Evolutionary conservation across 2,888 invertebrate species (phyloP), one percentile per base, ranked within the genome.

Genomic region (Conomelus anceps): DNA sequence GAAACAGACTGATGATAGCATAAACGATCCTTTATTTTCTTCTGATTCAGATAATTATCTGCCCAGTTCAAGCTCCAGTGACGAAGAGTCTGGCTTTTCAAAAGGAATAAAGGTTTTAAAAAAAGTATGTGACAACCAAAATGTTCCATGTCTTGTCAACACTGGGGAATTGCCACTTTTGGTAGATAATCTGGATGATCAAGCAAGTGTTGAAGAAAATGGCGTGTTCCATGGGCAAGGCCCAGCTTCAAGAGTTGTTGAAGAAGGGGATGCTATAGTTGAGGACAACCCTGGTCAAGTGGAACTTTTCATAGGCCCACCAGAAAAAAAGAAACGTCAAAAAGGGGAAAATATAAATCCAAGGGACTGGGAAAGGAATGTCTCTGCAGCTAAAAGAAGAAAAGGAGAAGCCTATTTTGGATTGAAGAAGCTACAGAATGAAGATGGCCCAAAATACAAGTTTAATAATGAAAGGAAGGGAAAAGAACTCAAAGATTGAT

Each of bases 271-370:
- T 26, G 3, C 26, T 26, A 22, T 87, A 22, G 34, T 34, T 29
- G 87, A 87, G 20, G 34, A 87, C 87, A 26, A 87, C 29, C 17
- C 22, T 29, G n/a, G 87, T 24, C 26, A 26, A 26, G 26, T 26
- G 26, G 26, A 26, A 26, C 26, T 26, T 26, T 11, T 7, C 26
- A 26, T 26, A 26, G 26, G 26, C 26, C 89, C 22, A 3, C n/a
- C 23, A 85, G 85, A 85, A 22, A 85, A 23, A 87, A 88, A n/a
- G 17, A 85, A 88, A 88, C 24, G 89, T 13, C 24, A 23, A n/a
- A 89, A 84, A 89, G 88, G 89, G 1, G 89, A 88, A 89, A 26
- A 88, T 84, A 26, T 89, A 24, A 24, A 89, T 89, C 89, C 89
- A 88, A 24, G 24, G 13, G 24, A 89, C 22, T 89, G 87, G 89